Conservation (phyloP, 2,113 vertebrate species). For the Choloepus hoffmanni region DNA sequence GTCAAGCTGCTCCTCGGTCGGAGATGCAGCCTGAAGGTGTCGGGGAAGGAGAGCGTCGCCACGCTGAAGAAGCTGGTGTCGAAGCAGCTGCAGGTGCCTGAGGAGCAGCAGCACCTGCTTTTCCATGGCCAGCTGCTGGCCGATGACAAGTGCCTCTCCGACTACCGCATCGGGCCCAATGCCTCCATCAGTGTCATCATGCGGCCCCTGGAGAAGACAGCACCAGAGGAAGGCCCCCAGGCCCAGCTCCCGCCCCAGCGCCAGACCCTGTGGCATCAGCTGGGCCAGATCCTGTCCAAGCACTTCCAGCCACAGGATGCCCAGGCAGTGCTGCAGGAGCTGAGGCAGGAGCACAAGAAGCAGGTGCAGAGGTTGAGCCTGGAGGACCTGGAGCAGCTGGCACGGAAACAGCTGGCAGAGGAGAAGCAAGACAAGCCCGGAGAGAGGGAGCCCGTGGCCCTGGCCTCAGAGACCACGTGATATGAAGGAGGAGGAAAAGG, state of each 20-base stretch:
- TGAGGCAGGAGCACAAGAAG: conserved; percentile 53
- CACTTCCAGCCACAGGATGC: conserved; percentile 71
- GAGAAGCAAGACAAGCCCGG: background rate
- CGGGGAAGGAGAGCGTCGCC: conserved; percentile 69
- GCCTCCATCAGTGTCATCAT: conserved; percentile 55
- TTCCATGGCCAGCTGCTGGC: conserved; percentile 70
- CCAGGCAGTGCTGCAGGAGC: conserved; percentile 35
- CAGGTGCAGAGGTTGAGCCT: conserved; percentile 55
- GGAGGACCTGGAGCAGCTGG: conserved; percentile 74
- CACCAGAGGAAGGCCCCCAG: accelerated
- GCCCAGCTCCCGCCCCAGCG: background rate
- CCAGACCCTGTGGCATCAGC: conserved; percentile 67
- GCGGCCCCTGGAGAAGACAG: conserved; percentile 39
- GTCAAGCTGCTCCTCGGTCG: conserved; percentile 76
- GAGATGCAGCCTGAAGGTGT: conserved; percentile 73
- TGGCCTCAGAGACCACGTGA: background rate
- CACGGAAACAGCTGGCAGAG: background rate
- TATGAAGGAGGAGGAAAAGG: background rate
- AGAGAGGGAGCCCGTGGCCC: background rate
- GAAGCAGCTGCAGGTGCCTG: conserved; percentile 27
- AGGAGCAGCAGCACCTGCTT: conserved; percentile 71
- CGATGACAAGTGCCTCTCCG: conserved; percentile 69
- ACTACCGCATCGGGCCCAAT: conserved; percentile 60
- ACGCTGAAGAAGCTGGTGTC: conserved; percentile 74
- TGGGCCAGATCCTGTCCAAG: conserved; percentile 63